phyloP scores from a whole-genome alignment of 2,888 invertebrate genomes.

The Agonopterix alstromeriana region DNA sequence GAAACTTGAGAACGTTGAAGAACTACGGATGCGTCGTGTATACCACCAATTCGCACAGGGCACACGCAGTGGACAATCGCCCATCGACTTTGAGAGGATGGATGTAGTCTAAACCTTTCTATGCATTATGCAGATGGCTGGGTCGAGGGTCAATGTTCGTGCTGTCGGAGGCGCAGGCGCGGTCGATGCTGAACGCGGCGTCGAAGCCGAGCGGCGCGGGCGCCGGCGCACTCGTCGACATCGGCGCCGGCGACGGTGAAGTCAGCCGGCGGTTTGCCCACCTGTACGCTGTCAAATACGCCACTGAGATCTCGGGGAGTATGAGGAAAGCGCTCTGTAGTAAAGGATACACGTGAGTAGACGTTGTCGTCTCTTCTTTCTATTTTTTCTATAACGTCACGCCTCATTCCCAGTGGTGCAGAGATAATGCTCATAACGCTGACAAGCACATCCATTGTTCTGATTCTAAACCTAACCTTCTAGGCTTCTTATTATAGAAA shows the following conservation, averaged over 20 bases:
- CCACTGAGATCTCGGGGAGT: slow-evolving; percentile 93
- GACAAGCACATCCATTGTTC: too few species aligned
- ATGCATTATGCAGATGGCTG: slow-evolving; percentile 78
- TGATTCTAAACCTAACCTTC: too few species aligned
- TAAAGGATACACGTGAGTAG: slow-evolving; percentile 85
- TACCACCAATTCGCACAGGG: too few species aligned
- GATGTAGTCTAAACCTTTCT: too few species aligned
- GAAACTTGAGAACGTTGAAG: too few species aligned
- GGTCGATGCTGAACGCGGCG: slow-evolving; percentile 73
- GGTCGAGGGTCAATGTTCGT: slow-evolving; percentile 98
- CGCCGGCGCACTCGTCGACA: slow-evolving; percentile 80
- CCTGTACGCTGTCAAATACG: slow-evolving; percentile 85
- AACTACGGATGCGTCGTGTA: too few species aligned
- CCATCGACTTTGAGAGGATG: too few species aligned
- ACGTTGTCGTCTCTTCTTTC: not conserved
- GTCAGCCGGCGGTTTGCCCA: slow-evolving; percentile 89
- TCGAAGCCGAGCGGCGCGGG: slow-evolving; percentile 15
- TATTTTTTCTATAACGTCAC: too few species aligned
- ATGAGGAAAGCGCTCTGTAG: slow-evolving; percentile 89
- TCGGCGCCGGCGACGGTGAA: slow-evolving; percentile 97
- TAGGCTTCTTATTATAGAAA: too few species aligned
- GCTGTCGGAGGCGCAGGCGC: slow-evolving; percentile 89
- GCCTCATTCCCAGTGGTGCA: too few species aligned
- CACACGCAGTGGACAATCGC: too few species aligned
- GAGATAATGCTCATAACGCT: too few species aligned